Conservation (phyloP, 2,888 invertebrate species). For the Imbricaverruca yamaguchii region DNA sequence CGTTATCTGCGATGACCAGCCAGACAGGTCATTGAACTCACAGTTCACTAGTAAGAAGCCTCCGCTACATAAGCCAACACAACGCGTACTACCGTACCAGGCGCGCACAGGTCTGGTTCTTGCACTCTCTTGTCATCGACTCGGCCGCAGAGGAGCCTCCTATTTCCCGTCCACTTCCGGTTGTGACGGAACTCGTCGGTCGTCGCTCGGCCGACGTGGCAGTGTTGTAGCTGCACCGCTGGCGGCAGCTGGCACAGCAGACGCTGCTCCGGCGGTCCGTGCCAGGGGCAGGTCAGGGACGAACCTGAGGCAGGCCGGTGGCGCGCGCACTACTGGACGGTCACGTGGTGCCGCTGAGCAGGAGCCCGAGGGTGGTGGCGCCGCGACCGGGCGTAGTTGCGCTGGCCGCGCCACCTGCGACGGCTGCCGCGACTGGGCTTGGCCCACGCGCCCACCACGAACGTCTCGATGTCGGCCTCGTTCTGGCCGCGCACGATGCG, state of each 20-base stretch:
- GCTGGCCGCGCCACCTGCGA: neutral
- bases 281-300: neutral
- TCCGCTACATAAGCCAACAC: neutral
- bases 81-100: neutral
- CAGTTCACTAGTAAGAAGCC: neutral
- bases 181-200: neutral
- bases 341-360: neutral
- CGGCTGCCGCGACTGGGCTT: slow-evolving; percentile 37
- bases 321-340: neutral
- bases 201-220: neutral
- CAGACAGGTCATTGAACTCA: no score
- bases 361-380: neutral
- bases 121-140: no score
- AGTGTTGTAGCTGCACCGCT: neutral
- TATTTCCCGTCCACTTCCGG: neutral
- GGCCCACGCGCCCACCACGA: slow-evolving; percentile 73
- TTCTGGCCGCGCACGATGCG: slow-evolving; percentile 72
- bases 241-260: neutral
- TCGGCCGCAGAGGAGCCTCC: neutral
- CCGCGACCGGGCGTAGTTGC: neutral
- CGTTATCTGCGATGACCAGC: no score
- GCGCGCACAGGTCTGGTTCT: neutral
- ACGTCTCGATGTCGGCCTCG: slow-evolving; percentile 84
- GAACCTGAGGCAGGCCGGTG: no score
- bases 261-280: neutral